Base-by-base conservation (phyloP, 2,797 vertebrate species). In the Pteropus rufus region DNA sequence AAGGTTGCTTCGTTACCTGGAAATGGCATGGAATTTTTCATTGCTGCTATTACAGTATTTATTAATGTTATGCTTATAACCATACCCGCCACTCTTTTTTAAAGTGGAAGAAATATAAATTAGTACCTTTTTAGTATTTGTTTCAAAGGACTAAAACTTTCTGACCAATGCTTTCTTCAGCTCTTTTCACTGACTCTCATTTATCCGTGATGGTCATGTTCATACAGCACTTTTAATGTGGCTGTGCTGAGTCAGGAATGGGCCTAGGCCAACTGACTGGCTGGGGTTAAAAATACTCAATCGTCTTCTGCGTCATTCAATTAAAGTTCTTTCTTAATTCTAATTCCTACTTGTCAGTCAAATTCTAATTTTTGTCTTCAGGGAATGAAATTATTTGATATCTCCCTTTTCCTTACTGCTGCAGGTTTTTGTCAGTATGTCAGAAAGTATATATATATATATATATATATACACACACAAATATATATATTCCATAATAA, bases 371-470 rank as follows among this genome's bases (percentile, higher is more conserved):
- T 97, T 70, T 94, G n/a, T 86, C 79, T 81, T 81, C 5, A 39
- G 15, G 80, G 46, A 96, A 54, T 64, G 36, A 41, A 58, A 91
- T 96, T 97, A 93, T 81, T 94, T 97, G 83, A 87, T 95, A 96
- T 90, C 2, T 64, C n/a, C 23, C 7, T n/a, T 73, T 91, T 83
- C 11, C 29, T 89, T 80, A 81, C 65, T 77, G 16, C 23, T 95
- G 60, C 23, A 96, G 39, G 15, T 94, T 95, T 91, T 91, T 97
- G 64, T 92, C 64, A 95, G 10, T 81, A 56, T 97, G 23, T 96
- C 41, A 76, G 79, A 94, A 77, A 81, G 58, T 49, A 49, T 49
- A 49, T 46, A 46, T 46, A 12, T 44, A 44, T 44, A 9, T 46
- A 12, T 46, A 12, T 46, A 46, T 46, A 46, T 46, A 46, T 44